Evolutionary conservation across 2,113 vertebrate genomes (phyloP).

Genomic region (Nannobrachium achirus): DNA sequence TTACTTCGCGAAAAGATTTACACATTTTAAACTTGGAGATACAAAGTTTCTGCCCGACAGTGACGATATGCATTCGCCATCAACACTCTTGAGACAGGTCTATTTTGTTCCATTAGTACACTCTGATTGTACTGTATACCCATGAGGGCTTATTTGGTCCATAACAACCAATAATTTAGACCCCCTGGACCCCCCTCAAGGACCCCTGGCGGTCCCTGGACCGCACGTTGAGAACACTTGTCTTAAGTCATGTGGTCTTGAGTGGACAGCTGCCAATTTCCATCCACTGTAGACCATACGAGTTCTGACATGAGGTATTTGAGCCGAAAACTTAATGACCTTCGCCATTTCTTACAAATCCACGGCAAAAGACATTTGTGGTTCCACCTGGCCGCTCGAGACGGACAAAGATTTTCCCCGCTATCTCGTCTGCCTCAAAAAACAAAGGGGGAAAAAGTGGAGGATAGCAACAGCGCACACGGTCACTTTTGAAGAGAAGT

Average conservation of each 20-base stretch:
- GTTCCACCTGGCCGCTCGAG: neutral
- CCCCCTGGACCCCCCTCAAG: no score
- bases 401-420: constrained; percentile 24
- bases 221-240: no score
- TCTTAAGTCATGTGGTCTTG: constrained; percentile 60
- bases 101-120: no score
- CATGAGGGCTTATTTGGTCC: no score
- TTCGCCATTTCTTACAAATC: neutral
- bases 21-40: no score
- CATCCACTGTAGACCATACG: constrained; percentile 47
- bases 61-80: no score
- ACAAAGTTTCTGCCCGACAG: no score
- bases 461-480: constrained; percentile 4
- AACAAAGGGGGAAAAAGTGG: constrained; percentile 53
- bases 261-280: constrained; percentile 71
- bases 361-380: neutral
- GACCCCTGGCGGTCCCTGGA: no score
- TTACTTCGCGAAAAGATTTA: no score
- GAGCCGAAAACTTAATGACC: neutral
- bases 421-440: constrained; percentile 56
- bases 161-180: no score
- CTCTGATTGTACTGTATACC: no score
- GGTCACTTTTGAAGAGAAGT: constrained; percentile 65
- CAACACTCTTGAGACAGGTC: no score
- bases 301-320: neutral